These are phyloP conservation scores for Turdus rufiventris DNA, from an alignment of 2,113 vertebrate species.

Conservation along the genomic window DNA sequence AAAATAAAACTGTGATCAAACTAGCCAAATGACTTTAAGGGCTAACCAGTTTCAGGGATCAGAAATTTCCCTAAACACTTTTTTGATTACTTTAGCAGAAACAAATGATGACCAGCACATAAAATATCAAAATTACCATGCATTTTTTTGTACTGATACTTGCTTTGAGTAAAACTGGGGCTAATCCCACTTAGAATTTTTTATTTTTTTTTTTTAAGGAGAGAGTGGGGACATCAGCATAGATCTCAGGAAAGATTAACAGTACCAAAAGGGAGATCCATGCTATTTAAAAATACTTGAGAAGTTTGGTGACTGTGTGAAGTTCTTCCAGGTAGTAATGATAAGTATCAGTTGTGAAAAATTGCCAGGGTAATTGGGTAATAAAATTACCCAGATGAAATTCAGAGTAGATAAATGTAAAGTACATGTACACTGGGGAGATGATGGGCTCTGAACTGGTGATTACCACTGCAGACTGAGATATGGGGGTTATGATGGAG, in stretches of 20 bases:
- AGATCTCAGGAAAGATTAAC: not conserved
- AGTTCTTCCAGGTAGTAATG: not conserved
- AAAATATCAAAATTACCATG: not conserved
- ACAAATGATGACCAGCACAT: not conserved
- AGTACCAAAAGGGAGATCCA: not conserved
- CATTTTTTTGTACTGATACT: not conserved
- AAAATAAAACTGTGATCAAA: not conserved
- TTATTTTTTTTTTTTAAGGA: not conserved
- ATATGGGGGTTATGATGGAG: not conserved
- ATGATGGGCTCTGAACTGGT: not conserved
- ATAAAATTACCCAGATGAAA: not conserved
- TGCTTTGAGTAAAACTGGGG: not conserved
- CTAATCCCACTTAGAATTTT: not conserved
- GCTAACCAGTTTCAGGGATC: not conserved
- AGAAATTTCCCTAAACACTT: not conserved
- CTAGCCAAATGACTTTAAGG: not conserved
- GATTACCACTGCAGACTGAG: not conserved
- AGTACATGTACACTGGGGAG: not conserved
- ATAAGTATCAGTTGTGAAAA: not conserved
- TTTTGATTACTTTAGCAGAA: not conserved
- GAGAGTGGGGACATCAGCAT: not conserved
- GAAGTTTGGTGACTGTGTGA: not conserved
- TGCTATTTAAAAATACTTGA: not conserved
- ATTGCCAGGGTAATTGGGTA: not conserved
- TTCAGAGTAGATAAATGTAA: not conserved